Base-by-base conservation (phyloP, 2,888 invertebrate species). In the Pterobdella sp. region DNA sequence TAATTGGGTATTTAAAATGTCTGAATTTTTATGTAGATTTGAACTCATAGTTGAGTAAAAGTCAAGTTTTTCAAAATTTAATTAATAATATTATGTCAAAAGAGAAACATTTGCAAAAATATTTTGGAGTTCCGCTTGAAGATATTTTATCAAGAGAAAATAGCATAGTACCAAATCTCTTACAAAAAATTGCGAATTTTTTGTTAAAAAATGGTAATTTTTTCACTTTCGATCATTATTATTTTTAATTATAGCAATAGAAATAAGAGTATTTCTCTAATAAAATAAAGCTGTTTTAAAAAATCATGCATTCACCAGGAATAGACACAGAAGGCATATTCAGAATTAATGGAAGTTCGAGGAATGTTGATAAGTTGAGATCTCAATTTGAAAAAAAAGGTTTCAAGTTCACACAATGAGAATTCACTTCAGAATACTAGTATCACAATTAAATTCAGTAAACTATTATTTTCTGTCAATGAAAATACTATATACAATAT, bases 331-430 rank as follows among this genome's bases (percentile, higher is more conserved):
- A 86, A 75, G 86, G 86, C 26, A 80, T 86, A 71, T 88, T 88
- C 77, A 84, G 87, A 3, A 81, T 87, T 29, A 86, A 85, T 77
- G 87, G 87, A 14, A 87, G 85, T 78, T 84, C 85, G 1, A 81
- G 85, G 60, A 80, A 86, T 18, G 85, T 87, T 29, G 87, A 87
- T 75, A 85, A 85, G 72, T 80, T 87, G 64, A 82, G 85, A 75
- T 79, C 81, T 7, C 81, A 85, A 10, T 87, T 87, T 80, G 87
- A 88, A 78, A 81, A 83, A 66, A 81, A 83, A 32, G 87, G 87
- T 65, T 63, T 14, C 31, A 14, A 63, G 4, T 4, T 14, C 10
- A 63, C 42, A 42, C 18, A 18, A n/a, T n/a, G n/a, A n/a, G n/a
- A n/a, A n/a, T n/a, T n/a, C n/a, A n/a, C n/a, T n/a, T n/a, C n/a